Conservation (phyloP, 2,113 vertebrate species). For the Dipodomys merriami region DNA sequence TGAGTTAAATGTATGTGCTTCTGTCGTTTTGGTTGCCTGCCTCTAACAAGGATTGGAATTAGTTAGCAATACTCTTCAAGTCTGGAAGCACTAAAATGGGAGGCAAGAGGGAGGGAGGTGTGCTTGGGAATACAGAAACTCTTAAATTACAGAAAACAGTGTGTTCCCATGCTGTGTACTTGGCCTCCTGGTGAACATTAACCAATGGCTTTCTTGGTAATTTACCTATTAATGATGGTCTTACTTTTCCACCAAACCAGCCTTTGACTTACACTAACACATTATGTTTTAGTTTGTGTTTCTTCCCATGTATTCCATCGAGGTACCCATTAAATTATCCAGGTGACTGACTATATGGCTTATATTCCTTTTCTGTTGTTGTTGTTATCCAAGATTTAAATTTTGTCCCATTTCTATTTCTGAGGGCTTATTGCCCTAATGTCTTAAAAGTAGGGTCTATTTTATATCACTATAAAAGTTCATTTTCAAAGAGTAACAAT, state of each 20-base stretch:
- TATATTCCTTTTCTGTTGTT: slow-evolving; percentile 44
- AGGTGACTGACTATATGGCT: background rate
- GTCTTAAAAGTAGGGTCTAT: slow-evolving; percentile 48
- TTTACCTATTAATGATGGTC: rapidly evolving
- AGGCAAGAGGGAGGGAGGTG: background rate
- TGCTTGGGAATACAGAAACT: background rate
- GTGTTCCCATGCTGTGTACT: background rate
- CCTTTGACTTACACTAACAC: background rate
- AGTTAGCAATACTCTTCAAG: background rate
- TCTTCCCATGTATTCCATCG: background rate
- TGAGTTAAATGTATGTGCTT: background rate
- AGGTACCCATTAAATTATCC: background rate
- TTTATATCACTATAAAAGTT: slow-evolving; percentile 8
- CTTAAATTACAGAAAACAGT: slow-evolving; percentile 12
- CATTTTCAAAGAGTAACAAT: slow-evolving; percentile 6
- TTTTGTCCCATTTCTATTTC: background rate
- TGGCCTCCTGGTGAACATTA: background rate
- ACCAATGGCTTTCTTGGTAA: slow-evolving; percentile 22
- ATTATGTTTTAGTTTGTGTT: slow-evolving; percentile 9
- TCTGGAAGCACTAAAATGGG: background rate
- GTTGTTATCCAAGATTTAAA: slow-evolving; percentile 37
- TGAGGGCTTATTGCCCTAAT: background rate
- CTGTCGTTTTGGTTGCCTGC: slow-evolving; percentile 10
- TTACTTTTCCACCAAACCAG: background rate
- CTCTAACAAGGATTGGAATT: slow-evolving; percentile 19